These are phyloP conservation scores for Lissonota sp. DNA, from an alignment of 2,888 invertebrate species.

Conservation along the genomic window DNA sequence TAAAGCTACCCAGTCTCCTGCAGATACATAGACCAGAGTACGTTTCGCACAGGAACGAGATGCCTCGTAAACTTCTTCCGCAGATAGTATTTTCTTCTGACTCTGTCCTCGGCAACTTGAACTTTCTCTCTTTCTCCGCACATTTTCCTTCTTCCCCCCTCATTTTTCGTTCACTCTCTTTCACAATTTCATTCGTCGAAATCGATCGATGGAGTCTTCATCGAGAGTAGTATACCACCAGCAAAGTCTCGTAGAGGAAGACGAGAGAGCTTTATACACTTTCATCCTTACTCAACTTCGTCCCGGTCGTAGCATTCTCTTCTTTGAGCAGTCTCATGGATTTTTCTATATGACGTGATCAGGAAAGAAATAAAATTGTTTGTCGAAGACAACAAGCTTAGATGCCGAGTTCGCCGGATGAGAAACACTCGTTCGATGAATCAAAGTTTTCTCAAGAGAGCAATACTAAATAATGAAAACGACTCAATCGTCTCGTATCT, in stretches of 20 bases:
- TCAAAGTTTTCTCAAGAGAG: background rate
- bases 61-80: constrained; percentile 71
- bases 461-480: background rate
- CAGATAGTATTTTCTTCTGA: constrained; percentile 47
- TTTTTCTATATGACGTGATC: constrained; percentile 51
- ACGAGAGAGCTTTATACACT: constrained; percentile 30
- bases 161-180: constrained; percentile 68
- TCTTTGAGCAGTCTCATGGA: constrained; percentile 13
- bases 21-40: background rate
- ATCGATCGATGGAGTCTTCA: constrained; percentile 78
- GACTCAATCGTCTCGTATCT: no score
- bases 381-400: constrained; percentile 32
- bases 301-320: background rate
- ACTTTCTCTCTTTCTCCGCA: constrained; percentile 80
- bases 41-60: constrained; percentile 47
- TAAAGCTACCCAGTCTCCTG: constrained; percentile 67
- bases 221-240: constrained; percentile 72
- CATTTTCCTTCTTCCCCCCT: constrained; percentile 82
- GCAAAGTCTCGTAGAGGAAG: constrained; percentile 22
- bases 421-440: constrained; percentile 14
- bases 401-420: constrained; percentile 24
- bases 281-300: constrained; percentile 7
- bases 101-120: constrained; percentile 51
- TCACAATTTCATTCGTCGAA: constrained; percentile 36
- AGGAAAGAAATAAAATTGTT: constrained; percentile 62